These are phyloP conservation scores for Syritta pipiens DNA, from an alignment of 2,888 invertebrate genomes.

Conservation along the genomic window DNA sequence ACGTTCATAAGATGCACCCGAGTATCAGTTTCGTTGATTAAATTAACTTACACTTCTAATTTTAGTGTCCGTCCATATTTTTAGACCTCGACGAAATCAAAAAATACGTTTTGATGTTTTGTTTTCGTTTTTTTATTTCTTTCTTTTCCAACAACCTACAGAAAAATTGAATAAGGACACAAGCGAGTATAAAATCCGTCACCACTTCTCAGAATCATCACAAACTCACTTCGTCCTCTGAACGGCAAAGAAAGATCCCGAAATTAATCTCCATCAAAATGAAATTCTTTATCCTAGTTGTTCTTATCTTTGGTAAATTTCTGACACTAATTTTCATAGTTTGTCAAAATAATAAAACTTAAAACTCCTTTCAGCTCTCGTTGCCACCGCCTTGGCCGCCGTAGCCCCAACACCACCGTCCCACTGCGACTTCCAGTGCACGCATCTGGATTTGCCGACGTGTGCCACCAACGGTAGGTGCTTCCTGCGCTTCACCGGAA, in stretches of 20 bases:
- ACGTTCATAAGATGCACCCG: too few species aligned
- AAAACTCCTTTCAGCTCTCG: slow-evolving; percentile 15
- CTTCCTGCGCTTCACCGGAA: slow-evolving; percentile 71
- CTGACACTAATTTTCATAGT: background rate
- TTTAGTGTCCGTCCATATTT: too few species aligned
- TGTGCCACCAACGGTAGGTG: slow-evolving; percentile 74
- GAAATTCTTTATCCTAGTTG: slow-evolving; percentile 9
- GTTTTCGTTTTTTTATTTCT: too few species aligned
- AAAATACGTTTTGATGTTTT: too few species aligned
- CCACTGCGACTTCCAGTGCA: slow-evolving; percentile 72
- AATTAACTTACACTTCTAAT: too few species aligned
- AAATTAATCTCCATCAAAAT: background rate
- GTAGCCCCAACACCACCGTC: slow-evolving; percentile 15
- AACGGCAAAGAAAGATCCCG: background rate
- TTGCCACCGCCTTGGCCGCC: slow-evolving; percentile 11
- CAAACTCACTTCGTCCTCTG: background rate
- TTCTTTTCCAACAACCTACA: background rate
- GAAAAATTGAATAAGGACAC: background rate
- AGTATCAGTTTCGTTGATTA: too few species aligned
- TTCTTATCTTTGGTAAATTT: slow-evolving; percentile 4
- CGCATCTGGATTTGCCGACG: slow-evolving; percentile 70
- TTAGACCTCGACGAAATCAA: too few species aligned
- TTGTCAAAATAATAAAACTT: background rate
- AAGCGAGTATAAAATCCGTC: background rate
- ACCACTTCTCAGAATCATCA: background rate